phyloP scores from a whole-genome alignment of 2,888 invertebrate genomes.

The Hylaea fasciaria region DNA sequence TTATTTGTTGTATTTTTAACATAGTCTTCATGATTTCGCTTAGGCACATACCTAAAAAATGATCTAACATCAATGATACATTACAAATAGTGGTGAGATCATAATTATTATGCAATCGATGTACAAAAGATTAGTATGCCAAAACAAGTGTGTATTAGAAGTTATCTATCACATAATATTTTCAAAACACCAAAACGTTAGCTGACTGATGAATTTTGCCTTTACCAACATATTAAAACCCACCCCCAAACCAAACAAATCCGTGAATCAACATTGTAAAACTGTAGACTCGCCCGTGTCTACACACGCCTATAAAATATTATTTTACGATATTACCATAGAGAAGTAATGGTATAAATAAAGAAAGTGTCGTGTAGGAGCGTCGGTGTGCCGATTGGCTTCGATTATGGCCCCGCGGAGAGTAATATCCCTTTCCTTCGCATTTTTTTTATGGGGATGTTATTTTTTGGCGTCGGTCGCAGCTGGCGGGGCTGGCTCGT shows the following conservation, averaged over 20 bases:
- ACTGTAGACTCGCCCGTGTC: constrained; percentile 64
- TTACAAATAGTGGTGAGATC: no score
- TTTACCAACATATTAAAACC: constrained; percentile 24
- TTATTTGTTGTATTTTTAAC: neutral
- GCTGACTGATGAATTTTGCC: neutral
- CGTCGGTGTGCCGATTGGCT: constrained; percentile 80
- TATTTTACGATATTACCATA: constrained; percentile 73
- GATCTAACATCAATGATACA: no score
- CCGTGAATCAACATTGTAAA: constrained; percentile 54
- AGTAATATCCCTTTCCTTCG: constrained; percentile 83
- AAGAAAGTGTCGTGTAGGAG: constrained; percentile 73
- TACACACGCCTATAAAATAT: constrained; percentile 66
- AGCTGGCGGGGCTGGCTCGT: constrained; percentile 75
- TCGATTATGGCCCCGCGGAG: constrained; percentile 83
- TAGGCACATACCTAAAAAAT: neutral
- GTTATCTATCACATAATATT: neutral
- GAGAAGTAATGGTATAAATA: constrained; percentile 75
- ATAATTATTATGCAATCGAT: no score
- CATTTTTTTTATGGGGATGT: constrained; percentile 80
- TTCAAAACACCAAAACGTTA: neutral
- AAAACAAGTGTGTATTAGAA: no score
- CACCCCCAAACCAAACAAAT: constrained; percentile 46
- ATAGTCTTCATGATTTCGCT: neutral
- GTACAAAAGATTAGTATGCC: no score
- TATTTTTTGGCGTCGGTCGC: constrained; percentile 82